Base-by-base conservation (phyloP, 2,113 vertebrate genomes). In the Neogobius melanostomus region DNA sequence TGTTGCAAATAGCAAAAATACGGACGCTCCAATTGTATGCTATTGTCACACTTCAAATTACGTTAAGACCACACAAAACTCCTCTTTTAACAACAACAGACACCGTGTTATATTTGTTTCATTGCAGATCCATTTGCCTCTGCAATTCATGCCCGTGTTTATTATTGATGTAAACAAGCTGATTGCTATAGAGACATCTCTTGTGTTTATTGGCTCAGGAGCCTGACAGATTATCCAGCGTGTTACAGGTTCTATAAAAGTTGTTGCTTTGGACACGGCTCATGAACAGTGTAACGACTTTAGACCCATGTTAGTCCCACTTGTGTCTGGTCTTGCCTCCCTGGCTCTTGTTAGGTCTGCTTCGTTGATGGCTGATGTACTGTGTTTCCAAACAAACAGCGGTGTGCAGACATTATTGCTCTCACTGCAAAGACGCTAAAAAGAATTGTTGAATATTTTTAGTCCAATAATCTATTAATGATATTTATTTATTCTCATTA, bases 221-320 rank as follows among this genome's bases (percentile, higher is more conserved):
- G 81, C 85, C 84, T 88, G 78, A 79, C 76, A 84, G 84, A 88
- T 90, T 85, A 83, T 78, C 78, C 74, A 75, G 77, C 84, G 82
- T 88, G 82, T 84, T 88, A 83, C 86, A 87, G 84, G 86, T 87
- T 77, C 82, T 82, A 72, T 90, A 84, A 87, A 87, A 82, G 77
- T 81, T 86, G 81, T 80, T 76, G 74, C 83, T 88, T 86, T 89
- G 82, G 90, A 85, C 87, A 88, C 66, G 78, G 88, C 85, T 88
- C 84, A 89, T 89, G 85, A 87, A 84, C 80, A 50, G 69, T 64
- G 56, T 83, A 77, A 89, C 80, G 82, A 87, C 79, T 82, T 49
- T 17, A 11, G 85, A 80, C 76, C 80, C 79, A 74, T 79, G 77
- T 78, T 88, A 81, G 84, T 87, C 81, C 80, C 74, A 74, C 72